Evolutionary conservation across 2,888 invertebrate genomes (phyloP).

Genomic region (Agapostemon virescens): DNA sequence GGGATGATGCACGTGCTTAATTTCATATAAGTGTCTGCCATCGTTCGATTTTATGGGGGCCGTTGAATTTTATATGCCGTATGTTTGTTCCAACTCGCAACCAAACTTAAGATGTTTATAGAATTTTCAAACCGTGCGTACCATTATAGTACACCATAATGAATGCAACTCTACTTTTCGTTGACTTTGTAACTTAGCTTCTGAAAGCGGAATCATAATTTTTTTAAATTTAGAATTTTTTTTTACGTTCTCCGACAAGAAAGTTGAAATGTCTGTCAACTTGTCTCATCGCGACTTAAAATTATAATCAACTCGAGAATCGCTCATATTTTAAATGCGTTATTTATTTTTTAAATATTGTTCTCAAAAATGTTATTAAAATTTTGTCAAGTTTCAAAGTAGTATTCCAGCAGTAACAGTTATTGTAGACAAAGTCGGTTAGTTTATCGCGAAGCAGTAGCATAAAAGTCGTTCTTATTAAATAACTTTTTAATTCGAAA

Average conservation of each 20-base stretch:
- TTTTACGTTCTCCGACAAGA: no score
- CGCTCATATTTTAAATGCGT: not conserved
- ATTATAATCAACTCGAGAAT: not conserved
- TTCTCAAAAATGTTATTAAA: not conserved
- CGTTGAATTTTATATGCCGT: not conserved
- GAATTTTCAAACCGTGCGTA: not conserved
- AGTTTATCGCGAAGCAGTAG: no score
- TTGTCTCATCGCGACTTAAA: not conserved
- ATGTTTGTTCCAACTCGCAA: not conserved
- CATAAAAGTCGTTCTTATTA: no score
- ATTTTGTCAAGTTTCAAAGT: not conserved
- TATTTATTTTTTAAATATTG: not conserved
- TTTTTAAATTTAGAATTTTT: no score
- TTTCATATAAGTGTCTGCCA: conserved; percentile 10
- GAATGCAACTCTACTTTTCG: not conserved
- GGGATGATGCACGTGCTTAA: not conserved
- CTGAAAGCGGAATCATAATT: no score
- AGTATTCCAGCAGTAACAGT: no score
- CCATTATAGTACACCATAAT: not conserved
- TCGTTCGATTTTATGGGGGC: conserved; percentile 3
- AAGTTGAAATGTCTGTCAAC: no score
- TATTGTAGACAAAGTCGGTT: no score
- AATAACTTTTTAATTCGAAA: no score
- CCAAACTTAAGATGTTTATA: not conserved
- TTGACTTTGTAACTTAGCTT: not conserved